phyloP scores from a whole-genome alignment of 1,140 invertebrate genomes.

The Pachypeltis micranthus region DNA sequence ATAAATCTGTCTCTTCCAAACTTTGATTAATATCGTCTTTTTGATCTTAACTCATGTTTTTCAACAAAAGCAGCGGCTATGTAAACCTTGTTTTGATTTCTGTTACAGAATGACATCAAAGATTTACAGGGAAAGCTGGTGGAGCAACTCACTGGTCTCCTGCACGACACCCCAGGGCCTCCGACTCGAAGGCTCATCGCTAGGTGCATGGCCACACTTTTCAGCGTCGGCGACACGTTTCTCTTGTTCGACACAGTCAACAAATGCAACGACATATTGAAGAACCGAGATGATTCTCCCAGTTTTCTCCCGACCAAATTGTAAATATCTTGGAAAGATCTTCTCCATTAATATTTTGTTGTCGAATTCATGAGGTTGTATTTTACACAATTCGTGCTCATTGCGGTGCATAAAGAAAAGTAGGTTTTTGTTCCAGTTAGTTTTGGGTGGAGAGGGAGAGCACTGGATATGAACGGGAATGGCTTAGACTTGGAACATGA shows the following conservation, averaged over 20 bases:
- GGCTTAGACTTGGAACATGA: too few relatives aligned
- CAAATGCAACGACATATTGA: slow-evolving; percentile 93
- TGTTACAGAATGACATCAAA: slow-evolving; percentile 83
- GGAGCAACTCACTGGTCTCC: slow-evolving; percentile 78
- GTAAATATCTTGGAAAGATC: too few relatives aligned
- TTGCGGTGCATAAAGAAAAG: too few relatives aligned
- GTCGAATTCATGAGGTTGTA: too few relatives aligned
- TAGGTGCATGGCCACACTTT: slow-evolving; percentile 83
- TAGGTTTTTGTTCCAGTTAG: too few relatives aligned
- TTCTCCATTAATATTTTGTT: too few relatives aligned
- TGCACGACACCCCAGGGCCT: slow-evolving; percentile 80
- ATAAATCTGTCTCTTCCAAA: too few relatives aligned
- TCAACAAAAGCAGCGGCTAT: not conserved
- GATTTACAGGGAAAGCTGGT: slow-evolving; percentile 91
- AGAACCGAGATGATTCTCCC: slow-evolving; percentile 94
- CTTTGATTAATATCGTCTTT: too few relatives aligned
- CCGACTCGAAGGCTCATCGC: slow-evolving; percentile 87
- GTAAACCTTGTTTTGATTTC: slow-evolving; percentile 21
- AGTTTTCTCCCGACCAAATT: slow-evolving; percentile 84
- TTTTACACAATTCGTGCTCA: too few relatives aligned
- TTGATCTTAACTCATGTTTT: not conserved
- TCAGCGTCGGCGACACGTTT: slow-evolving; percentile 95
- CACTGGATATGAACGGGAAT: too few relatives aligned
- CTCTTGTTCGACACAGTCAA: slow-evolving; percentile 95
- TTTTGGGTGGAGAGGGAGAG: too few relatives aligned